A percentile compares a stretch with the other conserved stretches of the same genome.
phyloP scores from a whole-genome alignment of 2,797 vertebrate species.

The Scleropages formosus region DNA sequence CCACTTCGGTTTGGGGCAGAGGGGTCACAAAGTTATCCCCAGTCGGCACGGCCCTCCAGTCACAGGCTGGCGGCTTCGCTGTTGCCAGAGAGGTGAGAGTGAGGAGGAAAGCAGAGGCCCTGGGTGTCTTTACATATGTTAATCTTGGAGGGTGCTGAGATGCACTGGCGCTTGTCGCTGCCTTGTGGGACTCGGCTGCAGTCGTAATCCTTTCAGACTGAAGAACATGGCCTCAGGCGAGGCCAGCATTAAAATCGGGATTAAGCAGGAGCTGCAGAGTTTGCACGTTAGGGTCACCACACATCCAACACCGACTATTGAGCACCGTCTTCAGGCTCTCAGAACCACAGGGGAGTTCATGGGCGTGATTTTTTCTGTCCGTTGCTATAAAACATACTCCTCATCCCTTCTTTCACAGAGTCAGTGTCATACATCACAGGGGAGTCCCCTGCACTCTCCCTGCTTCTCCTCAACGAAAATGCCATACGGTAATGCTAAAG shows the following conservation, averaged over 20 bases:
- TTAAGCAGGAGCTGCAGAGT: neutral
- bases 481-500: neutral
- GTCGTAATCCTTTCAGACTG: conserved; percentile 8
- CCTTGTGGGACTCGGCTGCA: neutral
- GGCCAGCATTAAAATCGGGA: neutral
- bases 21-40: neutral
- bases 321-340: neutral
- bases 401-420: neutral
- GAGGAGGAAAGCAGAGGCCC: neutral
- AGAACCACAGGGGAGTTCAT: neutral
- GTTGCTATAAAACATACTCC: neutral
- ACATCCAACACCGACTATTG: neutral
- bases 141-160: neutral
- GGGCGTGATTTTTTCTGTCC: neutral
- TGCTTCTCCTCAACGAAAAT: neutral
- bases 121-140: neutral
- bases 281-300: neutral
- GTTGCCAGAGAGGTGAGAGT: neutral
- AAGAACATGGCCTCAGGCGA: neutral
- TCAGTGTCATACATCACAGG: neutral
- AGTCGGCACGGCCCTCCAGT: neutral
- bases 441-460: neutral
- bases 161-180: neutral
- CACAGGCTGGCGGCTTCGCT: neutral
- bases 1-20: neutral